Conservation (phyloP, 2,888 invertebrate genomes). For the Zeuzera pyrina region DNA sequence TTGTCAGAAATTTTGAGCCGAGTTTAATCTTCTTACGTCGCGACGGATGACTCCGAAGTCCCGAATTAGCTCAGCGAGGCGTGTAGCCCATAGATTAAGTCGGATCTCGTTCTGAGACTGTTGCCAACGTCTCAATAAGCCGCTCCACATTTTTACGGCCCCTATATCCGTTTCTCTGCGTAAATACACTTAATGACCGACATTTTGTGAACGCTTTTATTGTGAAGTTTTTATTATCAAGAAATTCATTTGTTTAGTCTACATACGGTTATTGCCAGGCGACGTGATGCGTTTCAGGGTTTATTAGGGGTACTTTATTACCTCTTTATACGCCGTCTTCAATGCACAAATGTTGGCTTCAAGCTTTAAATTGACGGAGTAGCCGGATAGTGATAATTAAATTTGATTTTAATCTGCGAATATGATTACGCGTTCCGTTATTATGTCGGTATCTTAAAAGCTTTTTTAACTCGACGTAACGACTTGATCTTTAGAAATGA, state of each 20-base stretch:
- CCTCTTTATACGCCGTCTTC: conserved; percentile 48
- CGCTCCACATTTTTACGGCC: conserved; percentile 63
- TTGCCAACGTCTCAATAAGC: conserved; percentile 69
- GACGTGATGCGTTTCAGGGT: conserved; percentile 58
- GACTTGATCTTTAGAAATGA: conserved; percentile 33
- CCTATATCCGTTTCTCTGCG: conserved; percentile 68
- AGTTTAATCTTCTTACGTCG: conserved; percentile 35
- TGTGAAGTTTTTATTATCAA: conserved; percentile 70
- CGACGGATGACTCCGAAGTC: conserved; percentile 21
- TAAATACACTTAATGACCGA: conserved; percentile 71
- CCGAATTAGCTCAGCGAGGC: conserved; percentile 43
- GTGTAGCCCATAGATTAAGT: conserved; percentile 49
- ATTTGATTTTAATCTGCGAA: conserved; percentile 55
- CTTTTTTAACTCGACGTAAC: conserved; percentile 34
- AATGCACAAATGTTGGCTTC: conserved; percentile 41
- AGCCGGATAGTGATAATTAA: conserved; percentile 55
- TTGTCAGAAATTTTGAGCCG: conserved; percentile 40
- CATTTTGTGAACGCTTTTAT: conserved; percentile 69
- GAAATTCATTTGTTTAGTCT: conserved; percentile 71
- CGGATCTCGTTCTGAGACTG: conserved; percentile 36
- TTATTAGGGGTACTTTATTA: conserved; percentile 67
- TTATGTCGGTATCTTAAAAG: conserved; percentile 33
- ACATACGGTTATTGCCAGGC: conserved; percentile 63
- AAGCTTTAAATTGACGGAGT: conserved; percentile 33
- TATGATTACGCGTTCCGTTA: conserved; percentile 48